These are phyloP conservation scores for Bergia puertoricense DNA, from an alignment of 92 coral and sea anemone species.

Conservation along the genomic window DNA sequence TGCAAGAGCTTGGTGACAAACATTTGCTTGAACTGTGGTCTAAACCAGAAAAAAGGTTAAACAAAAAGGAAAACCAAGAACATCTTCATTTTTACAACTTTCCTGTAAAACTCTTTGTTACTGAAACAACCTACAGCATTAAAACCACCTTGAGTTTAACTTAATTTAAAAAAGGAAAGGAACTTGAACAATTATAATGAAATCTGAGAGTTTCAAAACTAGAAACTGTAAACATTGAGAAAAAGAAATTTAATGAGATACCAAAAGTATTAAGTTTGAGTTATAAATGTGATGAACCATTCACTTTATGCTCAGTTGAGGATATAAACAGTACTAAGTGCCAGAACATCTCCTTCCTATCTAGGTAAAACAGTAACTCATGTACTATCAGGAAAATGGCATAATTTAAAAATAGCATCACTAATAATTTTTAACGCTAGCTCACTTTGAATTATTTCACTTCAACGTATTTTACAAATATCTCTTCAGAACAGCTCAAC, in stretches of 20 bases:
- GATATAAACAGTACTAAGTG: background rate
- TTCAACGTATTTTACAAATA: slow-evolving; percentile 37
- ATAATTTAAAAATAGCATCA: slow-evolving; percentile 31
- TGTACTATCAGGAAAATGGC: background rate
- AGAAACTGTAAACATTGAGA: background rate
- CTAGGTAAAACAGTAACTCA: background rate
- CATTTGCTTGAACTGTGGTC: background rate
- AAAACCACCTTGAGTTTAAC: too few relatives aligned
- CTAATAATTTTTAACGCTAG: slow-evolving; percentile 21
- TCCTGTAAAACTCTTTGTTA: too few relatives aligned
- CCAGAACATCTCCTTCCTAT: background rate
- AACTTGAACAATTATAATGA: background rate
- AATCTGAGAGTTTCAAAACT: too few relatives aligned
- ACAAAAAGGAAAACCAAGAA: too few relatives aligned
- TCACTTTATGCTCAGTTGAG: background rate
- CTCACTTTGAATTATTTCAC: slow-evolving; percentile 23
- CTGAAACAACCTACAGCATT: too few relatives aligned
- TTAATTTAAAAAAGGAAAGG: too few relatives aligned
- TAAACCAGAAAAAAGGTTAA: too few relatives aligned
- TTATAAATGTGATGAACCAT: too few relatives aligned
- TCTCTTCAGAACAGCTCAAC: slow-evolving; percentile 40
- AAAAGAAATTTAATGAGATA: background rate
- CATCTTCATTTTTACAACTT: too few relatives aligned
- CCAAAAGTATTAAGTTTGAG: too few relatives aligned
- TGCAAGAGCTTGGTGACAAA: background rate